Base-by-base conservation (phyloP, 2,113 vertebrate genomes). In the Cyanoramphus novaezelandiae region DNA sequence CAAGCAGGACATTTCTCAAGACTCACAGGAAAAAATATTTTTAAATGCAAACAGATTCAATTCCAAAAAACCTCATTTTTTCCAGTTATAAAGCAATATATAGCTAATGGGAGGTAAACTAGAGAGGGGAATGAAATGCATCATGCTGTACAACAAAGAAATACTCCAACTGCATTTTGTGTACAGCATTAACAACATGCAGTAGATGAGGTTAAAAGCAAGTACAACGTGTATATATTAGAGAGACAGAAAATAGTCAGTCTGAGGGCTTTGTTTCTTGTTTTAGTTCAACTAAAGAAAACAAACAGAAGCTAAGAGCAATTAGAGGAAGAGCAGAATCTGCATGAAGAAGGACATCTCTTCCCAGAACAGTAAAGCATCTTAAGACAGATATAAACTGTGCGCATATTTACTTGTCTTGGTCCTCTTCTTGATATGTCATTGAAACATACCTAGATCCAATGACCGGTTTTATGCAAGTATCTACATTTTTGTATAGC, bases 61-160 rank as follows among this genome's bases (percentile, higher is more conserved):
- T 95, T 96, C 80, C 88, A 60, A 53, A 76, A 76, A 91, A 96
- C 27, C 37, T 95, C 79, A 52, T 44, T 69, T 92, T 85, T 94
- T 95, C 96, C 95, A 95, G 88, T 95, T 93, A 57, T 94, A 95
- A 96, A 96, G 90, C 92, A 90, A 84, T 95, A 88, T 84, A 94
- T 94, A 93, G 92, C 86, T 76, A 91, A 92, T 28, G 81, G 49
- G 52, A 91, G 52, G 80, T 93, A 94, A 96, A 94, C 31, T 76
- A 96, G 86, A 88, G 93, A 82, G 82, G 62, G 53, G 65, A 86
- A 96, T 96, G 92, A 96, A 96, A 93, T 92, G 93, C 83, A 96
- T 88, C 95, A 95, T 96, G 95, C 96, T 94, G 93, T 95, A 95
- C 90, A 57, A 96, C 77, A 89, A 96, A 96, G 88, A 96, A 93